phyloP scores from a whole-genome alignment of 2,797 vertebrate genomes.

The Bradypus variegatus region DNA sequence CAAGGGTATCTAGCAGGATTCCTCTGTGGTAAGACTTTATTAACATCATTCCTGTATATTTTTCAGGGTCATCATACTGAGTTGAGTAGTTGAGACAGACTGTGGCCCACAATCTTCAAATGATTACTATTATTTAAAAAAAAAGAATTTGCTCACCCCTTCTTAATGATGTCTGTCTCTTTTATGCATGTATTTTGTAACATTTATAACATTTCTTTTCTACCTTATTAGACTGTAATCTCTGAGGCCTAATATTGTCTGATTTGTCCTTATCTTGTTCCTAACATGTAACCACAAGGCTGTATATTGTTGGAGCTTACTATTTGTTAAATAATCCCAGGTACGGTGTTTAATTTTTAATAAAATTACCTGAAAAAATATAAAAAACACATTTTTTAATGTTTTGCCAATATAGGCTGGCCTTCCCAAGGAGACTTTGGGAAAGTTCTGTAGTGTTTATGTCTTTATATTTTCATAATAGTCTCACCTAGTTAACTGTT shows the following conservation, averaged over 20 bases:
- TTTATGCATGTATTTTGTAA: background rate
- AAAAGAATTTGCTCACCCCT: background rate
- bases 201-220: background rate
- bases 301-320: background rate
- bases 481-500: background rate
- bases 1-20: background rate
- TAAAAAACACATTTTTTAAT: background rate
- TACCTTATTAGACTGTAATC: background rate
- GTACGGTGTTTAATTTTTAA: background rate
- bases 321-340: background rate
- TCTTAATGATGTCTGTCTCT: background rate
- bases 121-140: background rate
- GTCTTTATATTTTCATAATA: conserved; percentile 20
- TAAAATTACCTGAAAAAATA: background rate
- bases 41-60: background rate
- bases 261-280: background rate
- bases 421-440: background rate
- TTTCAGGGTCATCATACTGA: background rate
- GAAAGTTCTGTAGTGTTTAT: background rate
- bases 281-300: background rate
- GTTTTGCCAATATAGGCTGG: background rate
- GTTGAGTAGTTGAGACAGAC: background rate
- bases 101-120: background rate
- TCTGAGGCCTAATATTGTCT: background rate
- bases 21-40: background rate